These are phyloP conservation scores for Apis florea DNA, from an alignment of 1,140 invertebrate species.

Conservation along the genomic window DNA sequence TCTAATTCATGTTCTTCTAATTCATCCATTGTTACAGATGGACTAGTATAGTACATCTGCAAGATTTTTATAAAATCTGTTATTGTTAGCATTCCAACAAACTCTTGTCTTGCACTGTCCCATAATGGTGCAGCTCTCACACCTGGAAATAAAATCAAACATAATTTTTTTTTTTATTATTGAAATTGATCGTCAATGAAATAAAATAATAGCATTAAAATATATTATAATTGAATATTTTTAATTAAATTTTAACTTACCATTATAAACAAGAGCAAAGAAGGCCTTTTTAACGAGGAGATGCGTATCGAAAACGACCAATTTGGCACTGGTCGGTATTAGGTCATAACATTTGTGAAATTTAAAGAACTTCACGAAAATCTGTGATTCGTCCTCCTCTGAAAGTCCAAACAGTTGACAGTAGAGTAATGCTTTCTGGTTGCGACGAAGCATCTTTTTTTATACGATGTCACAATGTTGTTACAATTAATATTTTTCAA, in stretches of 20 bases:
- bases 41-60: conserved; percentile 98
- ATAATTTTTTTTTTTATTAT: neutral
- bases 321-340: conserved; percentile 98
- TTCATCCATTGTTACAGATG: conserved; percentile 95
- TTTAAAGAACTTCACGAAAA: conserved; percentile 99
- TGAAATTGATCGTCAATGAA: neutral
- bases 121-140: conserved; percentile 98
- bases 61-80: conserved; percentile 99
- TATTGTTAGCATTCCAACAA: conserved; percentile 98
- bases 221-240: neutral
- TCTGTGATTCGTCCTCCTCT: conserved; percentile 98
- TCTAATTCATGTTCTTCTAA: conserved; percentile 98
- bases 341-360: conserved; percentile 99
- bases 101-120: conserved; percentile 95
- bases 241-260: conserved; percentile 80
- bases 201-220: neutral
- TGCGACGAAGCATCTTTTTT: conserved; percentile 69
- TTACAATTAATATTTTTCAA: neutral
- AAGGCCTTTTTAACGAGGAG: conserved; percentile 99
- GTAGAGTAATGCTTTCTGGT: conserved; percentile 72
- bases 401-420: conserved; percentile 83
- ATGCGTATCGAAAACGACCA: conserved; percentile 99
- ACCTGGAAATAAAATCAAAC: conserved; percentile 80
- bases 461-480: conserved; percentile 38
- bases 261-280: conserved; percentile 99